phyloP scores from a whole-genome alignment of 2,113 vertebrate species.

The Cephalopterus ornatus region DNA sequence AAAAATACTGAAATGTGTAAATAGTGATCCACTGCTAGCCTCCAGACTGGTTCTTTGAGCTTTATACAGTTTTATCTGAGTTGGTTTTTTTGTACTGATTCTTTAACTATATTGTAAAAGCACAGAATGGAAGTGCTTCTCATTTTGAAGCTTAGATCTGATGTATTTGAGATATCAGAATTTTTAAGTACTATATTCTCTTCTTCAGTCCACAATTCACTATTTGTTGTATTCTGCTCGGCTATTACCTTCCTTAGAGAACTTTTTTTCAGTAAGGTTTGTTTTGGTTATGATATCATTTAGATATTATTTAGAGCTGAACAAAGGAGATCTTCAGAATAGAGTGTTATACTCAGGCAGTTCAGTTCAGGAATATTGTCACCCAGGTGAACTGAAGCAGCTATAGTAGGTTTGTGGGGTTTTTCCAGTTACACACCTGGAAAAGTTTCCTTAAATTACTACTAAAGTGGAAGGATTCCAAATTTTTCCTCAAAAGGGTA shows the following conservation, averaged over 20 bases:
- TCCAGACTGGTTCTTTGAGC: neutral
- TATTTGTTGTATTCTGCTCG: neutral
- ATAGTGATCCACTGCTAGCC: neutral
- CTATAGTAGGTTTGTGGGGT: neutral
- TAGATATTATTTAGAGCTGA: neutral
- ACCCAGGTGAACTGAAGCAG: neutral
- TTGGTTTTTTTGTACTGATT: neutral
- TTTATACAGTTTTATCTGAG: neutral
- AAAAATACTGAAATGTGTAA: neutral
- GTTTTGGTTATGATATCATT: neutral
- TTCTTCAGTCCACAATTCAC: neutral
- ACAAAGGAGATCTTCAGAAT: neutral
- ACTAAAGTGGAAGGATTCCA: neutral
- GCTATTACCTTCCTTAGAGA: neutral
- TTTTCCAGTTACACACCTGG: neutral
- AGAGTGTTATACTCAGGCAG: neutral
- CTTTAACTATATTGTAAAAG: neutral
- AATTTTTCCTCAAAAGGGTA: neutral
- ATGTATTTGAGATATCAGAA: neutral
- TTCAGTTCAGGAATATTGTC: neutral
- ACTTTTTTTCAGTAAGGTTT: neutral
- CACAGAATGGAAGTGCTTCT: neutral
- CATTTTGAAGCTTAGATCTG: neutral
- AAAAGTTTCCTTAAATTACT: neutral
- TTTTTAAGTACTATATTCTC: neutral